Evolutionary conservation across 2,888 invertebrate genomes (phyloP).

Genomic region (Monochamus alternatus): DNA sequence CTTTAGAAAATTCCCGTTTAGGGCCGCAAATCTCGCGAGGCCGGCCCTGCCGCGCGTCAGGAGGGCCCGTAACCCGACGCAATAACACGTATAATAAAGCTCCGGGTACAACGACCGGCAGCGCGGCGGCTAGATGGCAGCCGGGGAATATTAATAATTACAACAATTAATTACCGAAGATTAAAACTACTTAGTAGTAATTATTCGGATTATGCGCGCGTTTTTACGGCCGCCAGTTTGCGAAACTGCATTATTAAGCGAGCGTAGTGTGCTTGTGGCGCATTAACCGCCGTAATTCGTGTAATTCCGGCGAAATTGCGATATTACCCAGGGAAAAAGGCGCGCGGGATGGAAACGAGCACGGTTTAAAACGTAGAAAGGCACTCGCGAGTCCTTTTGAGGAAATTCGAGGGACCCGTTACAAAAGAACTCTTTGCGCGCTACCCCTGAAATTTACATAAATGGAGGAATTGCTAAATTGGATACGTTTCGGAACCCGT

Average conservation of each 20-base stretch:
- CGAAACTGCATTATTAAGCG: constrained; percentile 26
- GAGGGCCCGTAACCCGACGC: background rate
- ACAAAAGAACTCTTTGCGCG: too few relatives aligned
- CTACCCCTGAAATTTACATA: too few relatives aligned
- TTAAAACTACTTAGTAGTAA: constrained; percentile 51
- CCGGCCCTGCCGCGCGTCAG: background rate
- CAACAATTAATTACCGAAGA: constrained; percentile 52
- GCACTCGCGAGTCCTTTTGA: background rate
- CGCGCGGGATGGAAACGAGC: background rate
- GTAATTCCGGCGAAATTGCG: background rate
- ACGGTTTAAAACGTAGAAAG: background rate
- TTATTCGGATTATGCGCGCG: constrained; percentile 49
- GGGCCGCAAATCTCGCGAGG: background rate
- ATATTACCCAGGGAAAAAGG: background rate
- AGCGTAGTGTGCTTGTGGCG: background rate
- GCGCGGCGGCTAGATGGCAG: constrained; percentile 2
- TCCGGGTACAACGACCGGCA: constrained; percentile 46
- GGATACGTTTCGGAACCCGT: too few relatives aligned
- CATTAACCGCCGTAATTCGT: constrained; percentile 18
- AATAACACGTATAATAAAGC: background rate
- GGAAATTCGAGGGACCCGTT: too few relatives aligned
- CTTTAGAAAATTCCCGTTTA: background rate
- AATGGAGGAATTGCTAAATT: too few relatives aligned
- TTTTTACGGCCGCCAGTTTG: constrained; percentile 39
- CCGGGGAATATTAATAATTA: constrained; percentile 49